A percentile compares a stretch with the other conserved stretches of the same genome.
Evolutionary conservation across 1,140 invertebrate genomes (phyloP).

Genomic region (Pemphigus obesinymphae): DNA sequence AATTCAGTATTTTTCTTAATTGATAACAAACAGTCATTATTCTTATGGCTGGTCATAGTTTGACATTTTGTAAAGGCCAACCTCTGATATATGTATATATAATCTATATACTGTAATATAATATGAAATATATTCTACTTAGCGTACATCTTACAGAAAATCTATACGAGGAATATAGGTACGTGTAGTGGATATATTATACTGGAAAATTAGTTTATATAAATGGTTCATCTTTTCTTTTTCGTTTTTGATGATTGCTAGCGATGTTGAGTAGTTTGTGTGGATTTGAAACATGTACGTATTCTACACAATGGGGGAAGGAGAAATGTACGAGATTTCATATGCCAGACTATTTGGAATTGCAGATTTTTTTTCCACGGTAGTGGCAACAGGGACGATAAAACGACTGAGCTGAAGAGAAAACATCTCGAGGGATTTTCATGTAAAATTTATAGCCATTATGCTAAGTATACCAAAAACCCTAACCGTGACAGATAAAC

Average conservation of each 20-base stretch:
- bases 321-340: conserved; percentile 20
- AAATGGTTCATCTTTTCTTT: neutral
- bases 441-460: conserved; percentile 27
- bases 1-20: no score
- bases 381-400: conserved; percentile 7
- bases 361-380: conserved; percentile 28
- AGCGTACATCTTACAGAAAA: no score
- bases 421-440: conserved; percentile 35
- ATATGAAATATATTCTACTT: no score
- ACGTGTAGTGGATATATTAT: no score
- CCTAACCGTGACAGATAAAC: conserved; percentile 32
- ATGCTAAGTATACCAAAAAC: conserved; percentile 22
- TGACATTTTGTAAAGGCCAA: no score
- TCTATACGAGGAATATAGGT: no score
- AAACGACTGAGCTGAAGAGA: conserved; percentile 29
- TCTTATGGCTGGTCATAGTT: no score
- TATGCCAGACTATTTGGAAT: conserved; percentile 26
- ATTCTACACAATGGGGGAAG: neutral
- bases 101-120: no score
- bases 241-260: neutral
- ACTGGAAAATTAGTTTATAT: neutral
- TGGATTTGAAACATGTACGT: neutral
- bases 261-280: neutral
- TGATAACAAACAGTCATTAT: no score
- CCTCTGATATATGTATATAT: no score